Evolutionary conservation across 2,888 invertebrate species (phyloP), one percentile per base, ranked within the genome.

Genomic region (Ormyrus nitidulus): DNA sequence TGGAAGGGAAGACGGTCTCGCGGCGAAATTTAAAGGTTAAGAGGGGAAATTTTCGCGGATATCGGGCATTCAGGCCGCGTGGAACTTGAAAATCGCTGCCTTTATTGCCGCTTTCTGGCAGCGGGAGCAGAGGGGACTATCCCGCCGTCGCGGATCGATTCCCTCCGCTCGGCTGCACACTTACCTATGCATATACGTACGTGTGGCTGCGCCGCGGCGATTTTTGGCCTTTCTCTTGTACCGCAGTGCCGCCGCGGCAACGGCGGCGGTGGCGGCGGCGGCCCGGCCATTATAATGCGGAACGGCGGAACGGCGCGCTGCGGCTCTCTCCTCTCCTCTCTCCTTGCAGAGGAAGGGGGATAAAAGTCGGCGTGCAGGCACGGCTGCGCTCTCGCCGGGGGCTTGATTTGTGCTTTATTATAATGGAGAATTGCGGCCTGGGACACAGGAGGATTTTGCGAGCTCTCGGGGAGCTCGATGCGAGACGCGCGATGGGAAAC

Each of bases 251-350:
- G 6, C 58, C 58, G 11, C 58, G 13, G 59, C 59, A 59, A 19
- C 34, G 59, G 62, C 46, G 46, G 46, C 62, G 46, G 59, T n/a
- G n/a, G 34, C 34, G 34, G 11, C n/a, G 1, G 3, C 13, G 34
- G 13, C 49, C 34, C 34, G 56, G 64, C 70, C 69, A 65, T 77
- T 70, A 71, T 77, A 77, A 71, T 77, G 77, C 77, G 64, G 70
- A 62, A 71, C 77, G 64, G 44, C 54, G 13, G n/a, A 44, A 54
- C 2, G 65, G 56, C 19, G 49, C 46, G 34, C 48, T 34, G 34
- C 48, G 49, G 4, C 10, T 11, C 49, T 34, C 58, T 34, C 7
- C 51, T 34, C 54, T 34, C 34, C 54, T 34, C 34, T 34, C 34
- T 34, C 34, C 34, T 34, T 34, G 34, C 34, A 13, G 34, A 34